Evolutionary conservation across 2,888 invertebrate genomes (phyloP), one percentile per base, ranked within the genome.

Genomic region (Odontomyia ornata): DNA sequence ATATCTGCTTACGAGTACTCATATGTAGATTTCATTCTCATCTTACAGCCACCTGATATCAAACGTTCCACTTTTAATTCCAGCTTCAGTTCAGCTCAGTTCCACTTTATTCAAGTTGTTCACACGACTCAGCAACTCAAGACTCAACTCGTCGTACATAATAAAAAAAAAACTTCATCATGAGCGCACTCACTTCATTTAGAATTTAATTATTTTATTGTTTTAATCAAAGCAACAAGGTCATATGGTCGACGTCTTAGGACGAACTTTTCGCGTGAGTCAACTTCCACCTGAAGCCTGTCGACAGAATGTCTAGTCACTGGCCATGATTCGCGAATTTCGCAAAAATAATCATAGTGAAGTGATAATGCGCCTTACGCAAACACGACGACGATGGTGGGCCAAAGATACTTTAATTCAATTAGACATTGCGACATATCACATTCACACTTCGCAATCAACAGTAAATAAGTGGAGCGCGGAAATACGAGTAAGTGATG

Each of bases 291-390:
- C 9, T 9, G 9, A 9, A 27, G 18, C 5, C 9, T 18, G 60
- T 25, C 64, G 64, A 64, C 64, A 28, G 7, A 15, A 25, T 15
- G 64, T 64, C 64, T 64, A 64, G 64, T 30, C 30, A 4, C 60
- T 23, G 11, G 57, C 5, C 5, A 25, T 52, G 2, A 23, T 60
- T 60, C 64, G 28, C 28, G n/a, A 13, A 60, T 23, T 4, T 25
- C 9, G n/a, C 7, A 18, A 23, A 3, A n/a, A 13, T 9, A 60
- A 25, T 21, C n/a, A 60, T 60, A 23, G 25, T 15, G 23, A n/a
- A 2, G 7, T 23, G 64, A 64, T 15, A 64, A 15, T 5, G 52
- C 18, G 52, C 15, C 52, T 60, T 60, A 13, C 60, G 60, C 60
- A 60, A 60, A 23, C 60, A 15, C 36, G 3, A 36, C 36, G 36